Base-by-base conservation (phyloP, 1,140 invertebrate species). In the Akabosia matsudoensis region DNA sequence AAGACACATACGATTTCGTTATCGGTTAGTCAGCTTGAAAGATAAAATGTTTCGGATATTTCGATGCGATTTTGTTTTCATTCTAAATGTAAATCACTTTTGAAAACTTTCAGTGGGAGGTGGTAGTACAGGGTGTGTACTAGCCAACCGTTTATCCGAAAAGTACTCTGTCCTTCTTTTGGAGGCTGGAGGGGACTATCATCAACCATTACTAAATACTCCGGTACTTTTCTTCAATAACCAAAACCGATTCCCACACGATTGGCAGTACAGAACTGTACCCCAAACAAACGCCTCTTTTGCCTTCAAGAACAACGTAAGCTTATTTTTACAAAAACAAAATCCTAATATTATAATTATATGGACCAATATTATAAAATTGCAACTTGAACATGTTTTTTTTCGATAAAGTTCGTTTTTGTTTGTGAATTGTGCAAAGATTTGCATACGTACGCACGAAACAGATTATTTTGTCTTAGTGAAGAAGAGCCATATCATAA, bases 91-190 rank as follows among this genome's bases (percentile, higher is more conserved):
- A n/a, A 4, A 10, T 56, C 4, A 3, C 22, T 56, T 56, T 90
- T 88, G 61, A 10, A 30, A 16, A 30, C 10, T 34, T 72, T 37
- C 76, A 91, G 92, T 95, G 75, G 93, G 93, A 16, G 92, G 90
- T 26, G 93, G 93, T 1, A 92, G 92, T 1, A 88, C 92, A 0
- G 93, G 93, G 3, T 91, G 91, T 77, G 92, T 94, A 0, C 81
- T 95, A 18, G 92, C 93, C 0, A 88, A 90, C 2, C 84, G 89
- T 16, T 85, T 92, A 26, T 88, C 89, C 1, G 89, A 90, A 81
- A 85, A 88, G 71, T 84, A 85, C 16, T 87, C 88, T 71, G 89
- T 92, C 0, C 82, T 93, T 33, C 83, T 93, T 0, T 83, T 92
- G 30, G 92, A 93, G 84, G 90, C 91, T 13, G 92, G 92, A 0